Percentiles rank a stretch among this genome's conserved stretches.
phyloP scores from a whole-genome alignment of 2,888 invertebrate species.

The Digitonthophagus gazella region DNA sequence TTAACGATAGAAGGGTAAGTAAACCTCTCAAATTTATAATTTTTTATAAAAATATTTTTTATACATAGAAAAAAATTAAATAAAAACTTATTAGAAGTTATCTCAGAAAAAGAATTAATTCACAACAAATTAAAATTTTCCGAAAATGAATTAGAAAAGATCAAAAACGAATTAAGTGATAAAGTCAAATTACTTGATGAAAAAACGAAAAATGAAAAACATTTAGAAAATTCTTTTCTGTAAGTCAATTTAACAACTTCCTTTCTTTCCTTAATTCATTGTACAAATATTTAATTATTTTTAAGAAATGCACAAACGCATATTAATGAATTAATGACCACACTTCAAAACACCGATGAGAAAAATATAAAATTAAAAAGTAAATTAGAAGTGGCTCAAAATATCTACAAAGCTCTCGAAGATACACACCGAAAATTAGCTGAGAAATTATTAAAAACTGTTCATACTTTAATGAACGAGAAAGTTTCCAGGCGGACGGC shows the following conservation, averaged over 20 bases:
- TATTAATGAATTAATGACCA: constrained; percentile 5
- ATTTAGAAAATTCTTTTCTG: background rate
- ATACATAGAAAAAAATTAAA: background rate
- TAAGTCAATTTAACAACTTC: background rate
- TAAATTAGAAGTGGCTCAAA: background rate
- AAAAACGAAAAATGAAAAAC: background rate
- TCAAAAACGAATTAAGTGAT: background rate
- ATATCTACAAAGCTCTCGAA: constrained; percentile 21
- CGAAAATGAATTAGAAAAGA: constrained; percentile 21
- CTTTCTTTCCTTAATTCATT: background rate
- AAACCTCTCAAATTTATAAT: background rate
- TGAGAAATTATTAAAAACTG: constrained; percentile 37
- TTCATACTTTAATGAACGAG: constrained; percentile 39
- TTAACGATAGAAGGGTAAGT: background rate
- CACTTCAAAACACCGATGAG: background rate
- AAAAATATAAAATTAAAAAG: background rate
- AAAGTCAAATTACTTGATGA: background rate
- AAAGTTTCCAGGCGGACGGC: constrained; percentile 36
- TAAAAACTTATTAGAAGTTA: background rate
- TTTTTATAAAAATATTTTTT: background rate
- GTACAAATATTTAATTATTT: constrained; percentile 1
- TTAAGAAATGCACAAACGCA: background rate
- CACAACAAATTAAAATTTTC: constrained; percentile 24
- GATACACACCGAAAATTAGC: constrained; percentile 41
- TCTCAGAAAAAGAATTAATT: constrained; percentile 31